Percentiles rank a stretch among this genome's conserved stretches.
Evolutionary conservation across 2,797 vertebrate genomes (phyloP).

Genomic region (Iguana delicatissima): DNA sequence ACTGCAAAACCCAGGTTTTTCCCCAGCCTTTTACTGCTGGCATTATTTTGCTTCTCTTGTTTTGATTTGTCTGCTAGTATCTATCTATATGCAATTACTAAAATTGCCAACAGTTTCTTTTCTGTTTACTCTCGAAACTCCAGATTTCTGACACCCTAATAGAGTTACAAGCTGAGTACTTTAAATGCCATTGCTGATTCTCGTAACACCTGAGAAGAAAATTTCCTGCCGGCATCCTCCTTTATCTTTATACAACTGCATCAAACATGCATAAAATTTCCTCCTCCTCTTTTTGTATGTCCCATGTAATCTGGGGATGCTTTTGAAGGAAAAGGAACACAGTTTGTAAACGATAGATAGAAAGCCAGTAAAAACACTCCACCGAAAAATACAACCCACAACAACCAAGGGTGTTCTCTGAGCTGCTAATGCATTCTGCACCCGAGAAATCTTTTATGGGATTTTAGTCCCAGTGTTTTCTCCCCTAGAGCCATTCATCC

Average conservation of each 20-base stretch:
- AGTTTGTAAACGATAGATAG: background rate
- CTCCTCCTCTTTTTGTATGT: background rate
- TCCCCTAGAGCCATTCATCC: conserved; percentile 24
- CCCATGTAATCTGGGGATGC: background rate
- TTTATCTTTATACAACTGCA: background rate
- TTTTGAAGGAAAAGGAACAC: background rate
- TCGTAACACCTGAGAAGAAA: background rate
- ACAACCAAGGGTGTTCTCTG: background rate
- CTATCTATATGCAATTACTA: background rate
- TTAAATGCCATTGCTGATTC: background rate
- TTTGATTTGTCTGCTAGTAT: background rate
- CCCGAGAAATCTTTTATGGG: background rate
- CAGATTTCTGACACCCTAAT: background rate
- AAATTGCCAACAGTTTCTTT: background rate
- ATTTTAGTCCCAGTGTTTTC: conserved; percentile 11
- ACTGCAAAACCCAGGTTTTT: too few species aligned
- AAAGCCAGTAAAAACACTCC: background rate
- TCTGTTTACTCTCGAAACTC: background rate
- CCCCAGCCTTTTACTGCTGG: background rate
- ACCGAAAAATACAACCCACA: background rate
- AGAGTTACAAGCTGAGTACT: background rate
- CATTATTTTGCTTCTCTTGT: background rate
- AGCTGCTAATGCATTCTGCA: conserved; percentile 22
- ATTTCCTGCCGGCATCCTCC: background rate
- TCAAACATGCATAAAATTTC: background rate